Conservation (phyloP, 2,888 invertebrate genomes). For the Eretmocerus hayati region DNA sequence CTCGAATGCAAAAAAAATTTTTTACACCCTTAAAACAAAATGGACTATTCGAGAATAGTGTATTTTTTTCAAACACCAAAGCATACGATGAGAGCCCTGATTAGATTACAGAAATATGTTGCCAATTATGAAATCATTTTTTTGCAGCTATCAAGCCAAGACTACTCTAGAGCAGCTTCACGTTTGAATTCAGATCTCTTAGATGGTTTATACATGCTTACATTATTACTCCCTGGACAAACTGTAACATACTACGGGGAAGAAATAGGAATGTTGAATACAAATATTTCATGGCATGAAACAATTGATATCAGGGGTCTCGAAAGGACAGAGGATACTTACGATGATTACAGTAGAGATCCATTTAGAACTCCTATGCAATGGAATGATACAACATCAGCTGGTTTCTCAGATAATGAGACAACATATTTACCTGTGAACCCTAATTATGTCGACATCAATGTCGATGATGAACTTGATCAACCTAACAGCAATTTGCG, state of each 20-base stretch:
- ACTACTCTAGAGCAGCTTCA: slow-evolving; percentile 32
- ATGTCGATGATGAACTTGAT: slow-evolving; percentile 28
- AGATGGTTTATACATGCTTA: slow-evolving; percentile 49
- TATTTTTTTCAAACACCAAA: too few relatives aligned
- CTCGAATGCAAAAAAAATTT: neutral
- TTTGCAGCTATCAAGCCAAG: slow-evolving; percentile 37
- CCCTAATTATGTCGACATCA: slow-evolving; percentile 26
- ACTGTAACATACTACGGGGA: slow-evolving; percentile 50
- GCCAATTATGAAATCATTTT: too few relatives aligned
- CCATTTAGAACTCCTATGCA: slow-evolving; percentile 42
- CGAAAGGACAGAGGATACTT: slow-evolving; percentile 19
- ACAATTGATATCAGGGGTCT: slow-evolving; percentile 33
- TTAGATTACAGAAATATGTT: too few relatives aligned
- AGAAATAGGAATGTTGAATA: slow-evolving; percentile 35
- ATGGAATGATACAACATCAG: slow-evolving; percentile 35
- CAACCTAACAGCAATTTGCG: slow-evolving; percentile 27
- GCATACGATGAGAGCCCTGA: too few relatives aligned
- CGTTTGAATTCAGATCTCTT: slow-evolving; percentile 35
- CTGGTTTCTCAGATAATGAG: slow-evolving; percentile 32
- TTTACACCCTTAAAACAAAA: too few relatives aligned
- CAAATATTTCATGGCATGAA: slow-evolving; percentile 23
- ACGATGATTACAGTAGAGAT: slow-evolving; percentile 29
- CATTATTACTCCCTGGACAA: slow-evolving; percentile 52
- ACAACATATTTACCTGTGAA: slow-evolving; percentile 31
- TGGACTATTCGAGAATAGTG: too few relatives aligned